A percentile compares a stretch with the other conserved stretches of the same genome.
Conservation (phyloP, 2,113 vertebrate species). For the Hypomesus transpacificus region DNA sequence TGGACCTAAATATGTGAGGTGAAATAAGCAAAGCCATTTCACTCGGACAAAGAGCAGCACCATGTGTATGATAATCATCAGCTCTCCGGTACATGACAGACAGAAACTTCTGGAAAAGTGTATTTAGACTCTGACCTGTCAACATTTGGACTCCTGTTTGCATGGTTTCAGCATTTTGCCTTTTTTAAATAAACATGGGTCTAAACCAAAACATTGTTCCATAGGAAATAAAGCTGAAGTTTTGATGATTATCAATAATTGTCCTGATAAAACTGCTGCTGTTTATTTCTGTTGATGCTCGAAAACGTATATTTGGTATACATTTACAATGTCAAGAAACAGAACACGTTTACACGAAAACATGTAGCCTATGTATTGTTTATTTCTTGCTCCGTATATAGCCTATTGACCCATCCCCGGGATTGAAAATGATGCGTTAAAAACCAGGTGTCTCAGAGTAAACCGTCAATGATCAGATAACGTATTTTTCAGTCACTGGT, state of each 20-base stretch:
- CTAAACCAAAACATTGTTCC: conserved; percentile 51
- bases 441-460: neutral
- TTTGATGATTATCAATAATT: conserved; percentile 37
- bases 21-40: conserved; percentile 17
- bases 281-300: neutral
- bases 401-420: neutral
- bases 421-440: neutral
- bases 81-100: conserved; percentile 34
- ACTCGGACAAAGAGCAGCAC: conserved; percentile 16
- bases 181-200: conserved; percentile 52
- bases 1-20: conserved; percentile 14
- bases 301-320: too few relatives aligned
- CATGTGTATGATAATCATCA: conserved; percentile 55
- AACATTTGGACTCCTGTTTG: conserved; percentile 56
- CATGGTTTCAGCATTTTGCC: conserved; percentile 57
- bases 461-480: too few relatives aligned
- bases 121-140: conserved; percentile 28
- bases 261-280: neutral
- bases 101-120: conserved; percentile 28
- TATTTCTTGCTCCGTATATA: too few relatives aligned
- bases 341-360: too few relatives aligned
- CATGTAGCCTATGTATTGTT: too few relatives aligned
- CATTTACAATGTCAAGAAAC: too few relatives aligned
- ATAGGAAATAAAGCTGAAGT: conserved; percentile 63
- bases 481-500: too few relatives aligned